Base-by-base conservation (phyloP, 2,888 invertebrate species). In the Agapetus fuscipes region DNA sequence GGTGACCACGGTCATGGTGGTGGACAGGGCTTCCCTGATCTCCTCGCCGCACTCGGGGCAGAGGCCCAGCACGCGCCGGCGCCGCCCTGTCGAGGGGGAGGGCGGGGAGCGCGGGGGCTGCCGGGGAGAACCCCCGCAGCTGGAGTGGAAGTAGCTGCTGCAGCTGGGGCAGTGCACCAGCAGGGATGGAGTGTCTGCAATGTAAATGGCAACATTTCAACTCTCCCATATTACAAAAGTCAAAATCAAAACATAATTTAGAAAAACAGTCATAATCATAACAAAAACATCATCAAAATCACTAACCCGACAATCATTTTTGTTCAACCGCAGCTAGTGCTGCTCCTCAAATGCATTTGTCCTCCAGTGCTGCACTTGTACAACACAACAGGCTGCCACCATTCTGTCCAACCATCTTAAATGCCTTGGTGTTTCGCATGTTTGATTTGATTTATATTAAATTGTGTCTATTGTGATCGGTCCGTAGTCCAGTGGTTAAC, bases 91-190 rank as follows among this genome's bases (percentile, higher is more conserved):
- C 27, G 39, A 17, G 5, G 16, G 20, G 15, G 33, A 53, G 43
- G 34, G 34, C 37, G 40, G 47, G 45, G 39, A 35, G 36, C 57
- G 57, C 43, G 57, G 55, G 43, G 58, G 55, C 24, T 51, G 49
- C 45, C 52, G 55, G 51, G 53, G 57, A 52, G 61, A 64, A 35
- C 50, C 49, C 15, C 61, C 60, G 56, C 66, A 67, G 20, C 62
- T 64, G 50, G 68, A 66, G 58, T 69, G 68, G 52, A 61, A 63
- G 60, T 62, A 63, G 54, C 57, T 61, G 17, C 51, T 40, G 50
- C 68, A 68, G 41, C 50, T 47, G 6, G 41, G 47, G 45, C 69
- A 69, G 55, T 61, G 60, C 51, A 63, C 64, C 45, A 69, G 54
- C 41, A 66, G 52, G 3, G 68, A 68, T 28, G 62, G 59, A 48